Evolutionary conservation across 2,113 vertebrate genomes (phyloP), one percentile per base, ranked within the genome.

Genomic region (Paradisaea rubra): DNA sequence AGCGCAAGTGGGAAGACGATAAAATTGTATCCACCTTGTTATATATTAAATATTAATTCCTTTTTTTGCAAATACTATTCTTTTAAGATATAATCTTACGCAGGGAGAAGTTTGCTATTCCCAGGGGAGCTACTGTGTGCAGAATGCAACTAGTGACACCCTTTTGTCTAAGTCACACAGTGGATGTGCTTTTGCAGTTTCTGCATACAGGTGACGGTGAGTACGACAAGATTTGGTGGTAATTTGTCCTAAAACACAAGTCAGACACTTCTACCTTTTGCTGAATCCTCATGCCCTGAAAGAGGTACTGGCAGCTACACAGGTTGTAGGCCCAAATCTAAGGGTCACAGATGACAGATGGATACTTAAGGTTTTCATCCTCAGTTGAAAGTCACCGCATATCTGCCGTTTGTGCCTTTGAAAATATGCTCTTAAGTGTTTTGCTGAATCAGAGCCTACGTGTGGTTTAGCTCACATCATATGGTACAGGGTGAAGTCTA

Each of bases 341-440:
- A 90, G 95, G 79, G 68, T 69, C 68, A 83, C 21, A 70, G 21
- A 39, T 81, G 72, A 50, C 72, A 90, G 59, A 9, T 9, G 8
- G 59, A 52, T 74, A 33, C 49, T 89, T 78, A 47, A 12, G 13
- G 20, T 65, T 87, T 89, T 87, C 47, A 47, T 63, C 19, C 20
- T 86, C 56, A 54, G 3, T 8, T 42, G 21, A 9, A 85, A 77
- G 77, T 86, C 63, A 59, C 35, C 81, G 25, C 64, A 39, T 54
- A 44, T 47, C 39, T 90, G 39, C 49, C 79, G 44, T 81, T 77
- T 88, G 23, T 78, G 39, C 42, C 71, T 86, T 93, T 73, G 64
- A 80, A 93, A 81, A 83, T 63, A 28, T 31, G 20, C 15, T 25
- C 7, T 39, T 47, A 37, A 65, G 18, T 47, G 33, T 70, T 91